A percentile compares a stretch with the other conserved stretches of the same genome.
Conservation (phyloP, 1,140 invertebrate genomes). For the Heliconius hewitsoni region DNA sequence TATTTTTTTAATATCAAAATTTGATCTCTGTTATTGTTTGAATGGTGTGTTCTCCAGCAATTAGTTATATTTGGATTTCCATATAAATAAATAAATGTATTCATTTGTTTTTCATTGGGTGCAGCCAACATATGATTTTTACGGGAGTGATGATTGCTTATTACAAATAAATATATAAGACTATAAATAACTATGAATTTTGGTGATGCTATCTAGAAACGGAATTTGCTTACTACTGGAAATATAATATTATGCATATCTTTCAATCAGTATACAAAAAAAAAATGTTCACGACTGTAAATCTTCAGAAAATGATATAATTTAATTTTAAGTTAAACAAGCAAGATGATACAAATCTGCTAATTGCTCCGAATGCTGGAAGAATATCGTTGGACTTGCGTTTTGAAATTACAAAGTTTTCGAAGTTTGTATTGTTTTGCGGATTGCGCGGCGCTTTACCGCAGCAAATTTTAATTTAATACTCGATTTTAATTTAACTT, state of each 20-base stretch:
- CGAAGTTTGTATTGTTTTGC: conserved; percentile 16
- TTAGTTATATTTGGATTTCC: too few species aligned
- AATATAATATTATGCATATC: background rate
- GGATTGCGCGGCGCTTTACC: conserved; percentile 12
- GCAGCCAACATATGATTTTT: too few species aligned
- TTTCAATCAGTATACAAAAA: background rate
- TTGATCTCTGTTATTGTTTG: too few species aligned
- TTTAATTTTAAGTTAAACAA: conserved; percentile 6
- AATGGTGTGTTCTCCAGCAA: too few species aligned
- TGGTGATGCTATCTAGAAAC: background rate
- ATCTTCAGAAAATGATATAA: background rate
- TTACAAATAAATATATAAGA: too few species aligned
- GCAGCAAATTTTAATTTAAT: conserved; percentile 6
- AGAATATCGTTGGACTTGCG: conserved; percentile 17
- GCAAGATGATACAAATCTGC: conserved; percentile 18
- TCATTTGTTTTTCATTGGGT: too few species aligned
- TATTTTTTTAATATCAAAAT: too few species aligned
- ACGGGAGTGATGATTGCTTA: too few species aligned
- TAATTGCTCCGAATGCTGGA: conserved; percentile 15
- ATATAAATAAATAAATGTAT: too few species aligned
- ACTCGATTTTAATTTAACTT: background rate
- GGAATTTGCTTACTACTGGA: background rate
- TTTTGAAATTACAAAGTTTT: conserved; percentile 16
- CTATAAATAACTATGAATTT: background rate
- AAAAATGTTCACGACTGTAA: background rate